phyloP scores from a whole-genome alignment of 1,140 invertebrate genomes.

The Drosophila teissieri region DNA sequence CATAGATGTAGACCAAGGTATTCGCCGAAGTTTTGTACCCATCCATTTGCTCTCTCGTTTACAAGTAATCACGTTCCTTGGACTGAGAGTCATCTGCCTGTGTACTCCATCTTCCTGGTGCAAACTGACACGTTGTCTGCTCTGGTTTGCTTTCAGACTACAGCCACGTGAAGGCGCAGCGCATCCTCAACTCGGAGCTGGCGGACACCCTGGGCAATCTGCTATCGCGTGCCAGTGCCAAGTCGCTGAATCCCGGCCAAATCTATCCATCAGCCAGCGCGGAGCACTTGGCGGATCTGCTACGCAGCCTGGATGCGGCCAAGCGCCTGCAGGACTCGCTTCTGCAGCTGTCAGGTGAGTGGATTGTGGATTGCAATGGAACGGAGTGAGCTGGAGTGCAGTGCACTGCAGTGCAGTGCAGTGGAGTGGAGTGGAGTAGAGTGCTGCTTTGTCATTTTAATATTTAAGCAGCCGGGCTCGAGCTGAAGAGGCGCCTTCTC shows the following conservation, averaged over 20 bases:
- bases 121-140: conserved; percentile 18
- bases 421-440: conserved; percentile 3
- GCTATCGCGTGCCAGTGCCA: conserved; percentile 91
- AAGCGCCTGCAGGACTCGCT: conserved; percentile 86
- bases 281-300: conserved; percentile 84
- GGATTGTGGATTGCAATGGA: conserved; percentile 21
- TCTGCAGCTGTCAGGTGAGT: conserved; percentile 86
- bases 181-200: conserved; percentile 95
- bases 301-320: conserved; percentile 85
- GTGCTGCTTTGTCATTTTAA: conserved; percentile 65
- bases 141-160: conserved; percentile 89
- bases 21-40: too few species aligned
- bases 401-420: conserved; percentile 11
- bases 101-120: background rate
- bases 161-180: conserved; percentile 90
- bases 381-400: conserved; percentile 8
- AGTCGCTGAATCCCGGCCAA: conserved; percentile 91
- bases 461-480: conserved; percentile 62
- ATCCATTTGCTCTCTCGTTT: background rate
- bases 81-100: background rate
- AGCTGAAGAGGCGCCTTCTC: conserved; percentile 44
- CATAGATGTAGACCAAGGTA: too few species aligned
- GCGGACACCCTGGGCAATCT: conserved; percentile 97
- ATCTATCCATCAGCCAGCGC: conserved; percentile 88
- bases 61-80: background rate